Evolutionary conservation across 2,113 vertebrate species (phyloP).

Genomic region (Antechinus flavipes): DNA sequence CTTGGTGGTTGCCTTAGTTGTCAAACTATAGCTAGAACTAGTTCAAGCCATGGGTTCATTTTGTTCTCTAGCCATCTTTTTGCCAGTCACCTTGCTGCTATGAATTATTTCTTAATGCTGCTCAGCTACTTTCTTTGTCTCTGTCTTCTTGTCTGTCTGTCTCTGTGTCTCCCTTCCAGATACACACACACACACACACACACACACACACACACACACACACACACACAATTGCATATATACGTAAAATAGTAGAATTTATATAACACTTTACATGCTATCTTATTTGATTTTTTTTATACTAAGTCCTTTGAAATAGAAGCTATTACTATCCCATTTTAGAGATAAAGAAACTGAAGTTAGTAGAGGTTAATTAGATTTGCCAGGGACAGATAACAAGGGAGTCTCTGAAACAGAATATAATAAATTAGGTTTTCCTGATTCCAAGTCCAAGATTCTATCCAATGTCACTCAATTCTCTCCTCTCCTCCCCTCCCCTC

Average conservation of each 20-base stretch:
- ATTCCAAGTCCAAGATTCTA: neutral
- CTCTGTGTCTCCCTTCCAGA: too few relatives aligned
- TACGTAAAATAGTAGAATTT: neutral
- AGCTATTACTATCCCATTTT: neutral
- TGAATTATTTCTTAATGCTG: neutral
- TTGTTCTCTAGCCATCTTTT: neutral
- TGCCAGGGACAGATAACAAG: neutral
- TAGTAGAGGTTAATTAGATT: too few relatives aligned
- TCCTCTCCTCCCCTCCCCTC: too few relatives aligned
- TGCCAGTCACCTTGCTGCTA: neutral
- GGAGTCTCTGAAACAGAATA: neutral
- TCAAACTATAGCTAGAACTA: neutral
- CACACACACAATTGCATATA: too few relatives aligned
- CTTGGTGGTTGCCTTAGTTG: neutral
- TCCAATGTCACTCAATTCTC: neutral
- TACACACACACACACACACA: too few relatives aligned
- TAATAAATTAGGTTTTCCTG: too few relatives aligned
- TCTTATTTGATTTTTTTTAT: neutral
- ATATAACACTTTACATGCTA: neutral
- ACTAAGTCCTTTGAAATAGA: neutral
- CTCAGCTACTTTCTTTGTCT: neutral
- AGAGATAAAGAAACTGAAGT: neutral
- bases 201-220: too few relatives aligned
- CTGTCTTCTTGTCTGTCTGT: neutral
- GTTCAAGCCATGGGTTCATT: neutral